Conservation (phyloP, 2,888 invertebrate species). For the Anticlea derivata region DNA sequence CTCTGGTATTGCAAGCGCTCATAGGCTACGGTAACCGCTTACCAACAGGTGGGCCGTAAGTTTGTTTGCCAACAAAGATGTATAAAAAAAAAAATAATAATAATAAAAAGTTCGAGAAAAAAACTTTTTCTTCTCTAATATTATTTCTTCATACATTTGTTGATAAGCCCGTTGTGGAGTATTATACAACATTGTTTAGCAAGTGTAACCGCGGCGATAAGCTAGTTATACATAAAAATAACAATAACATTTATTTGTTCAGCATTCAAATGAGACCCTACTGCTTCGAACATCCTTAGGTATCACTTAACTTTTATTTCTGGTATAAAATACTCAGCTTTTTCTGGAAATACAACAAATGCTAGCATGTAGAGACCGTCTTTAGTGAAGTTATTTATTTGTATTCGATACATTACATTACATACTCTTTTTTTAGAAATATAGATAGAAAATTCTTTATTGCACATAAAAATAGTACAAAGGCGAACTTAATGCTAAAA, state of each 20-base stretch:
- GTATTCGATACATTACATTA: neutral
- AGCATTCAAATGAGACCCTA: conserved; percentile 42
- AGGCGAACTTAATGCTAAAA: too few relatives aligned
- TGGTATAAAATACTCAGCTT: conserved; percentile 29
- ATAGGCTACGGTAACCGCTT: too few relatives aligned
- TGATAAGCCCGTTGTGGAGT: too few relatives aligned
- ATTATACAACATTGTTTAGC: neutral
- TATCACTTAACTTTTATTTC: conserved; percentile 39
- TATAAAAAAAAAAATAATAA: too few relatives aligned
- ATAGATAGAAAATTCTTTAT: too few relatives aligned
- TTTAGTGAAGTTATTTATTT: neutral
- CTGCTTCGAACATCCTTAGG: conserved; percentile 18
- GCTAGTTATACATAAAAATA: conserved; percentile 38
- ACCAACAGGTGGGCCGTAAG: too few relatives aligned
- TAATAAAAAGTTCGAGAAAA: too few relatives aligned
- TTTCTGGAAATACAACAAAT: conserved; percentile 4
- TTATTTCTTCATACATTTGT: neutral
- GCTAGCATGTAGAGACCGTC: neutral
- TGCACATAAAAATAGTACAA: too few relatives aligned
- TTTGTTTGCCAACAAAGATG: too few relatives aligned
- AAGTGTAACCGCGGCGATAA: neutral
- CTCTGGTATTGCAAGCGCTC: too few relatives aligned
- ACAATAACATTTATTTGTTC: conserved; percentile 46
- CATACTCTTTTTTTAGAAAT: too few relatives aligned
- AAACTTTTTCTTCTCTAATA: too few relatives aligned